Base-by-base conservation (phyloP, 2,113 vertebrate genomes). In the Leucopternis melanops region DNA sequence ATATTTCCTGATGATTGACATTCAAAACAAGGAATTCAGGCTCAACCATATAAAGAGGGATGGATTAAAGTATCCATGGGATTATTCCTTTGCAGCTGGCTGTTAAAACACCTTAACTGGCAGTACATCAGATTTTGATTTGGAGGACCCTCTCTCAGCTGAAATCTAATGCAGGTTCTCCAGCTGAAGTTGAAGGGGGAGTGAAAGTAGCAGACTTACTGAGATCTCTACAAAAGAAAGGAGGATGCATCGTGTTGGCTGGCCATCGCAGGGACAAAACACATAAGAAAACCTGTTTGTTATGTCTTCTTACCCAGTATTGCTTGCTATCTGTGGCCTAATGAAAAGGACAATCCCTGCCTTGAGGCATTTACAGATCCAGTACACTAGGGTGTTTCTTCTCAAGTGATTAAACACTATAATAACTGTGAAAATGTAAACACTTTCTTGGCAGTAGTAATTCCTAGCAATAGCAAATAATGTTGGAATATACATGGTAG, bases 161-260 rank as follows among this genome's bases (percentile, higher is more conserved):
- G 85, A 15, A 40, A 50, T 19, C 17, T 50, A 25, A 50, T 7
- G 8, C 42, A 16, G 42, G 21, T 15, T 50, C 61, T 59, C n/a
- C 71, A 79, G 66, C 77, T 50, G 62, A 18, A 20, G 42, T 2
- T 32, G 57, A 22, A 40, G 20, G 4, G 32, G 71, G n/a, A 18
- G 10, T 11, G 61, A 5, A 42, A 44, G 66, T 6, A 23, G 14
- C 7, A 26, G 54, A 26, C 23, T 54, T 40, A 10, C 17, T 47
- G 72, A 57, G 45, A 8, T 26, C 62, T 45, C 45, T 17, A 26
- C 14, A 17, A 40, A 31, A 54, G n/a, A 6, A 14, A 40, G 18
- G 29, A 57, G 19, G 10, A 20, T 6, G 38, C 16, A 15, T 4
- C 26, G 2, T 11, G 31, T 5, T 1, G 3, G 29, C n/a, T 55